phyloP scores from a whole-genome alignment of 2,888 invertebrate genomes.

The Pediacus dermestoides region DNA sequence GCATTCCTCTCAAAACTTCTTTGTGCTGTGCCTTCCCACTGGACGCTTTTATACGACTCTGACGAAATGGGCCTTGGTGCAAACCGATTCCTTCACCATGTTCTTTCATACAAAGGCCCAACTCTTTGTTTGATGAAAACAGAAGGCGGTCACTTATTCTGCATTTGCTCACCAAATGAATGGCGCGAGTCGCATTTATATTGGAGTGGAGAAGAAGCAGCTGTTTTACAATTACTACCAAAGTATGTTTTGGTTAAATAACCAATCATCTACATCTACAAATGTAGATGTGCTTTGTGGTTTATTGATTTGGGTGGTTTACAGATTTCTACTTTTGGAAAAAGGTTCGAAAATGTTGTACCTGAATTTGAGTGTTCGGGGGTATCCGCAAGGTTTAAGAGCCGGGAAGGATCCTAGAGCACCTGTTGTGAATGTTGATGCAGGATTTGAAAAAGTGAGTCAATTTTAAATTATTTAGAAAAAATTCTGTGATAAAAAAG shows the following conservation, averaged over 20 bases:
- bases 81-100: conserved; percentile 83
- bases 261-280: too few species aligned
- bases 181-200: conserved; percentile 85
- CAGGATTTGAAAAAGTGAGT: conserved; percentile 65
- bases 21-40: conserved; percentile 72
- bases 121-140: conserved; percentile 61
- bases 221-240: conserved; percentile 72
- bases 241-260: conserved; percentile 60
- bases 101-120: conserved; percentile 72
- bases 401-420: conserved; percentile 77
- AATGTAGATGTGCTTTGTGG: too few species aligned
- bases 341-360: conserved; percentile 75
- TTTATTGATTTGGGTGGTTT: not conserved
- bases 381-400: conserved; percentile 79
- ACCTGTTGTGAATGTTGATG: conserved; percentile 70
- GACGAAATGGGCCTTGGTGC: conserved; percentile 82
- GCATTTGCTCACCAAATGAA: conserved; percentile 72
- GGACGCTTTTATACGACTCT: conserved; percentile 81
- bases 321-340: conserved; percentile 58
- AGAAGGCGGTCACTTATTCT: conserved; percentile 62
- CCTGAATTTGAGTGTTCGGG: conserved; percentile 78
- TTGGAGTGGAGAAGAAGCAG: conserved; percentile 78
- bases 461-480: too few species aligned
- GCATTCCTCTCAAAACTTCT: conserved; percentile 62
- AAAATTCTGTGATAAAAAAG: too few species aligned